Percentiles rank a stretch among this genome's conserved stretches.
phyloP scores from a whole-genome alignment of 2,113 vertebrate species.

The Silurus meridionalis region DNA sequence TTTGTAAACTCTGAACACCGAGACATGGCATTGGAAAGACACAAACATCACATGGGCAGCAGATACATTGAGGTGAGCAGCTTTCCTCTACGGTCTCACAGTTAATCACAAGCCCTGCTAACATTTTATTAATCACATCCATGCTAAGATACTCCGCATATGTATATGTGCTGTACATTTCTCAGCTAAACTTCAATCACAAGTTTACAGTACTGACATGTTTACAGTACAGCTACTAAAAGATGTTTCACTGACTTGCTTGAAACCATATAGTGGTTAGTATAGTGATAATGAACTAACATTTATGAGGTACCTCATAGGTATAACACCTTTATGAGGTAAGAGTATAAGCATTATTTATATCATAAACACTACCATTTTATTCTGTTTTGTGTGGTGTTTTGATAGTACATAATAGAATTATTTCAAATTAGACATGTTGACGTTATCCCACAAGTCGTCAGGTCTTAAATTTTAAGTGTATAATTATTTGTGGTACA shows the following conservation, averaged over 20 bases:
- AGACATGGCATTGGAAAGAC: conserved; percentile 89
- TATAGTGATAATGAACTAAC: too few species aligned
- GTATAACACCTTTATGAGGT: too few species aligned
- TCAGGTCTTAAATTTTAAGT: not conserved
- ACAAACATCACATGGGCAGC: conserved; percentile 97
- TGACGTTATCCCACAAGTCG: not conserved
- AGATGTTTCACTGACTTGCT: not conserved
- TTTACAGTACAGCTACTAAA: not conserved
- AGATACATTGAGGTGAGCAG: conserved; percentile 90
- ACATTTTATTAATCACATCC: not conserved
- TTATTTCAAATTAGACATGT: too few species aligned
- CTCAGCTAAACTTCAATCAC: not conserved
- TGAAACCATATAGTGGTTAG: not conserved
- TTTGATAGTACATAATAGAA: too few species aligned
- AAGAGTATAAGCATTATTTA: too few species aligned
- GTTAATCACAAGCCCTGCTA: not conserved
- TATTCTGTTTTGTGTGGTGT: too few species aligned
- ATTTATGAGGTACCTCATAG: too few species aligned
- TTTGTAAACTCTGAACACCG: conserved; percentile 90
- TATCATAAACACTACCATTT: too few species aligned
- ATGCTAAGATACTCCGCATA: not conserved
- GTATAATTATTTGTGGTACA: not conserved
- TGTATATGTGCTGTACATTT: not conserved
- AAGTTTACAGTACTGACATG: not conserved
- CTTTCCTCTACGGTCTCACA: not conserved